Base-by-base conservation (phyloP, 2,797 vertebrate species). In the Rhinatrema bivittatum region DNA sequence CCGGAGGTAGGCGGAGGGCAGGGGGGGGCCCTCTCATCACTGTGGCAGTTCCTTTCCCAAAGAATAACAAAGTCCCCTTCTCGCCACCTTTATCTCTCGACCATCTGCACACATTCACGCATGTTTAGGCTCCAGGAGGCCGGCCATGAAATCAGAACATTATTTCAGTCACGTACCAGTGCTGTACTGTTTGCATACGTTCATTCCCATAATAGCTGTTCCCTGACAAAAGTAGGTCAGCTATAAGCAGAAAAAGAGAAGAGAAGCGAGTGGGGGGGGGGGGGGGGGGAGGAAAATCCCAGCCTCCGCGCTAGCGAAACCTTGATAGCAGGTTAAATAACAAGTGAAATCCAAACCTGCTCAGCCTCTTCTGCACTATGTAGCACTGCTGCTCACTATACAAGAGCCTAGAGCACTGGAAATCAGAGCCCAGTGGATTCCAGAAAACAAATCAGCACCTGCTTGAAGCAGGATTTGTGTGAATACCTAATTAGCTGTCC, bases 141-240 rank as follows among this genome's bases (percentile, higher is more conserved):
- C n/a, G 45, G 38, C 39, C 6, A 40, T 7, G 51, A 38, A 32
- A 46, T 42, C 41, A 32, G 29, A 38, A 18, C 26, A 25, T 7
- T 26, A 7, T 32, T 1, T 6, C 47, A 5, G 58, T 29, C 15
- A 53, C 50, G n/a, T 56, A 60, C 66, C 42, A 36, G 8, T 5
- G 10, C 16, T 39, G 8, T 30, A 32, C n/a, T 13, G 27, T 39
- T 36, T 28, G 44, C 39, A 22, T 3, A 49, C 1, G 1, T 38
- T 20, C 26, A 22, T 1, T 6, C n/a, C n/a, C n/a, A n/a, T 9
- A 31, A n/a, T 17, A 61, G 32, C 36, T 5, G 32, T 53, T 48
- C 63, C 54, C 59, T 42, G 69, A 48, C 60, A 67, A 50, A 54
- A 59, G 17, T 17, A 2, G 53, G 52, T 59, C 65, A 56, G 1